A percentile compares a stretch with the other conserved stretches of the same genome.
Evolutionary conservation across 1,140 invertebrate genomes (phyloP).

Genomic region (Antheraea mylitta): DNA sequence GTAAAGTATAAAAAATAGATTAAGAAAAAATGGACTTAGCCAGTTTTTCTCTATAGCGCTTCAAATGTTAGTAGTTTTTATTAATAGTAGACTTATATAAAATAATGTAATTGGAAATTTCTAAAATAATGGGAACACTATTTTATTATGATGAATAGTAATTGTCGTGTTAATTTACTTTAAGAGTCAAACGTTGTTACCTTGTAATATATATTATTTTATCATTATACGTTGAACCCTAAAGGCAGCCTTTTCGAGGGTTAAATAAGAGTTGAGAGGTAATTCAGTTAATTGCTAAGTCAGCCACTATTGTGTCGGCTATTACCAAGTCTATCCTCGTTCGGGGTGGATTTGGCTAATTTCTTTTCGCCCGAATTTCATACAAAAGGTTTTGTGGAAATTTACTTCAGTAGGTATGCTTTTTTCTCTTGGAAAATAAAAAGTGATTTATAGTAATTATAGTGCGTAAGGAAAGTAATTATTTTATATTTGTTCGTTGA

Average conservation of each 20-base stretch:
- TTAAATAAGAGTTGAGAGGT: conserved; percentile 3
- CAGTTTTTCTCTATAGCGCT: too few species aligned
- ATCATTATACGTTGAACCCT: not conserved
- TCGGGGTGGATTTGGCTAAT: conserved; percentile 3
- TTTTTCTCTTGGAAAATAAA: not conserved
- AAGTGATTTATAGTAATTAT: not conserved
- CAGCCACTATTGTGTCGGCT: conserved; percentile 3
- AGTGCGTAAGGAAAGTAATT: not conserved
- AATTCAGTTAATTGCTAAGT: conserved; percentile 3
- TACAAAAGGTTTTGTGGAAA: conserved; percentile 1
- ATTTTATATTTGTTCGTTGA: not conserved
- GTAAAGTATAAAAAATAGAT: too few species aligned
- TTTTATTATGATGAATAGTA: not conserved
- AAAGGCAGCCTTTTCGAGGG: not conserved
- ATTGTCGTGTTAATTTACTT: not conserved
- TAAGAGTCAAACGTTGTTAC: not conserved
- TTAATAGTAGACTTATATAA: too few species aligned
- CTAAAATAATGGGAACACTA: not conserved
- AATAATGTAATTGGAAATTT: too few species aligned
- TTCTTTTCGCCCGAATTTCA: conserved; percentile 3
- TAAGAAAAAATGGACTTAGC: too few species aligned
- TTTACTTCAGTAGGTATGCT: not conserved
- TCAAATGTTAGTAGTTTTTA: too few species aligned
- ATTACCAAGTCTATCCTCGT: conserved; percentile 2
- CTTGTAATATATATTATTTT: not conserved